Conservation (phyloP, 2,888 invertebrate species). For the Gymnosoma rotundatum region DNA sequence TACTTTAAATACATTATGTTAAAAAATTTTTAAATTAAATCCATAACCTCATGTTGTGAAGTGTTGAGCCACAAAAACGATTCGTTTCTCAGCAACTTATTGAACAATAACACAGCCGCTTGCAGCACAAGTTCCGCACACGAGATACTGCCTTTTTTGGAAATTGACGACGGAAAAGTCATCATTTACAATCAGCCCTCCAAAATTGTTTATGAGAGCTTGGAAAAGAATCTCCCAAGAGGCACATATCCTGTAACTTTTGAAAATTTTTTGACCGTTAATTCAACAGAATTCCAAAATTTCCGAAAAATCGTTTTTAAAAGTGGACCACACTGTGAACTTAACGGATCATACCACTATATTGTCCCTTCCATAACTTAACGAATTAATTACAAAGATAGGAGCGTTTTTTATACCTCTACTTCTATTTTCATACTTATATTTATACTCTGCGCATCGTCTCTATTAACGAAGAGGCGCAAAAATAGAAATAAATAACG, state of each 20-base stretch:
- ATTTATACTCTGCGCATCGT: background rate
- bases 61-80: background rate
- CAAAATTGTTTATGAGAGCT: too few relatives aligned
- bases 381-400: background rate
- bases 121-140: too few relatives aligned
- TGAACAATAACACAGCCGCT: too few relatives aligned
- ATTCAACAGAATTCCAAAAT: background rate
- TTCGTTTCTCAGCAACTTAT: background rate
- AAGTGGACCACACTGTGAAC: background rate
- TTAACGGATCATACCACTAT: slow-evolving; percentile 1
- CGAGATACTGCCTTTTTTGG: too few relatives aligned
- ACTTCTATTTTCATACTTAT: background rate
- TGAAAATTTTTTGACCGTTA: background rate
- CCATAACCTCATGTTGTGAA: background rate
- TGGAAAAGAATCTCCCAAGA: background rate
- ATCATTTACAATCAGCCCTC: too few relatives aligned
- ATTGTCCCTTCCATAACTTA: background rate
- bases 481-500: background rate
- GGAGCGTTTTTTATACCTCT: background rate
- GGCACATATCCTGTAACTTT: too few relatives aligned
- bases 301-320: background rate
- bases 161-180: too few relatives aligned
- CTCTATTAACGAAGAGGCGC: background rate
- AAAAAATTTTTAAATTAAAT: background rate
- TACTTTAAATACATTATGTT: background rate